Base-by-base conservation (phyloP, 2,888 invertebrate species). In the Clanis bilineata region DNA sequence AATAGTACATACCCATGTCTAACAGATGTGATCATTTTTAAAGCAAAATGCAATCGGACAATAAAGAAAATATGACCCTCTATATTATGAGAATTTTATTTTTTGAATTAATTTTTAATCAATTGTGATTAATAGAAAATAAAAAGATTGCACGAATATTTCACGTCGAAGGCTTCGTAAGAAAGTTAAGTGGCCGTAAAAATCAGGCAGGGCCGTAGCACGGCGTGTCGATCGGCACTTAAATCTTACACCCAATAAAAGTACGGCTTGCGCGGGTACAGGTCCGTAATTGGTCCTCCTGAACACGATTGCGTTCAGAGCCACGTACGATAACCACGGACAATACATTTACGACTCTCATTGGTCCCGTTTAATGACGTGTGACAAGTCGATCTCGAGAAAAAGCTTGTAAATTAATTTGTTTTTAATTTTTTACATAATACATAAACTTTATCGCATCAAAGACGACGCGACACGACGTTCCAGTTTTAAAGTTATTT, bases 221-320 rank as follows among this genome's bases (percentile, higher is more conserved):
- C 79, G 71, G 80, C 87, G 88, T 88, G 89, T 85, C 87, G 86
- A 86, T 82, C 83, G 85, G 85, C 90, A 92, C 90, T 90, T 90
- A 90, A 90, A 90, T 86, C 83, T 87, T 90, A 83, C 90, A 90
- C 89, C 91, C 91, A 92, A 91, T 91, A 90, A 91, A 91, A 86
- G 85, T 86, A 82, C 86, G 82, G 81, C 85, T 82, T 83, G 80
- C 80, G 64, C 75, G 75, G 82, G 79, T 75, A 77, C 77, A 78
- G 79, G 77, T 72, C 81, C 79, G 90, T 90, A 90, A 91, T 92
- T 92, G 91, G 91, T 86, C 83, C 85, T 80, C 79, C 76, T 79
- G 82, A 79, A 82, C 79, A 76, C 79, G 83, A 85, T 82, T 80
- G 79, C 78, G 72, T 76, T 75, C 75, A 77, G 76, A 70, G 63